Conservation (phyloP, 2,113 vertebrate species). For the Podarcis cretensis region DNA sequence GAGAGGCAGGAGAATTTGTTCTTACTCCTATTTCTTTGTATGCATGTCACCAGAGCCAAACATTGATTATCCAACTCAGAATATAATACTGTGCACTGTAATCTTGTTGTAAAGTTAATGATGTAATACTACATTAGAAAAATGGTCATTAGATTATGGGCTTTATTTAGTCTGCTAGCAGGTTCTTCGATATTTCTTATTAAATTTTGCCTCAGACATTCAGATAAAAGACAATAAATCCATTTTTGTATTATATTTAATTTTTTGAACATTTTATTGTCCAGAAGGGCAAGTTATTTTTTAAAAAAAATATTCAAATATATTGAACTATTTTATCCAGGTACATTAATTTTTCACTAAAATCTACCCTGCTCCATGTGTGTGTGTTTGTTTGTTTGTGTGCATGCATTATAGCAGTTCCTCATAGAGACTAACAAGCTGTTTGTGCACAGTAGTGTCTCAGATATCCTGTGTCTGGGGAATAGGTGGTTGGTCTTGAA, state of each 20-base stretch:
- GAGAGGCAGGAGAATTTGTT: conserved; percentile 28
- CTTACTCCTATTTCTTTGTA: conserved; percentile 34
- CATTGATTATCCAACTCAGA: conserved; percentile 55
- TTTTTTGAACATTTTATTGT: conserved; percentile 42
- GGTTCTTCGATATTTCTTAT: conserved; percentile 68
- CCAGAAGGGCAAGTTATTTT: conserved; percentile 12
- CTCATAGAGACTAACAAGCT: background rate
- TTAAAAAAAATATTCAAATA: conserved; percentile 3
- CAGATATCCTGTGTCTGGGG: background rate
- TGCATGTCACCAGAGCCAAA: conserved; percentile 38
- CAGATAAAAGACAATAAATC: conserved; percentile 53
- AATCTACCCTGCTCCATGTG: background rate
- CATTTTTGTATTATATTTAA: conserved; percentile 37
- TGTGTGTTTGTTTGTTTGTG: background rate
- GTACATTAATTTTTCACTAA: background rate
- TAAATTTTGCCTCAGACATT: conserved; percentile 66
- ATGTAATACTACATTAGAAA: conserved; percentile 66
- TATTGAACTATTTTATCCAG: conserved; percentile 14
- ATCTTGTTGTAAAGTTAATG: conserved; percentile 68
- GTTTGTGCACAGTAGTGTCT: background rate
- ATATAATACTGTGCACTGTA: conserved; percentile 66
- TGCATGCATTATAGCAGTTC: background rate
- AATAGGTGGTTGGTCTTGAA: background rate
- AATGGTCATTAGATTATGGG: conserved; percentile 59
- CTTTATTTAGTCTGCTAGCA: conserved; percentile 57